Conservation (phyloP, 2,113 vertebrate genomes). For the Tenebrosternarchus preto region DNA sequence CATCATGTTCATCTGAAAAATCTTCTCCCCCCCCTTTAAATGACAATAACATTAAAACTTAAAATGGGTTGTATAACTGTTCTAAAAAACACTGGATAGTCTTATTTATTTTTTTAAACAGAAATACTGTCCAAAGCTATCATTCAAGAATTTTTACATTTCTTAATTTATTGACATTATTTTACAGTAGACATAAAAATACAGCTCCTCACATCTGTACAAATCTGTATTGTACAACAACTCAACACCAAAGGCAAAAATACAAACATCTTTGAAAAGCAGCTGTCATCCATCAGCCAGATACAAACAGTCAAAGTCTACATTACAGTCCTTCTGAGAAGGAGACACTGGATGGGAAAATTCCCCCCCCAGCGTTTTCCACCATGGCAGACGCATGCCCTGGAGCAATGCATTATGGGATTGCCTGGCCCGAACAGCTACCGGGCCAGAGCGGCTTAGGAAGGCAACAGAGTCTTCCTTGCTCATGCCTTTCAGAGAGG, state of each 20-base stretch:
- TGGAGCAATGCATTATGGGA: constrained; percentile 81
- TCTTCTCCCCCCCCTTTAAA: background rate
- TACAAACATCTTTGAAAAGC: background rate
- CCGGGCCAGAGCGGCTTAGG: constrained; percentile 79
- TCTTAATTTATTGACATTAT: too few species aligned
- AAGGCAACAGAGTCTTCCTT: constrained; percentile 75
- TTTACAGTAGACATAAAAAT: too few species aligned
- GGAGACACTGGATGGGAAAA: constrained; percentile 63
- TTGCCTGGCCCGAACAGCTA: constrained; percentile 82
- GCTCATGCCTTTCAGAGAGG: constrained; percentile 74
- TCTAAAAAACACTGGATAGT: too few species aligned
- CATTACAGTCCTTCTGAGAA: constrained; percentile 70
- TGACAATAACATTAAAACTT: background rate
- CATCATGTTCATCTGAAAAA: background rate
- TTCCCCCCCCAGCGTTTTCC: constrained; percentile 84
- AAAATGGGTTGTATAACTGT: background rate
- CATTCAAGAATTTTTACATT: too few species aligned
- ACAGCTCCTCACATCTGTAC: too few species aligned
- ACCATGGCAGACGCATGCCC: constrained; percentile 82
- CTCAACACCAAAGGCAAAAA: background rate
- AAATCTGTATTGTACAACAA: too few species aligned
- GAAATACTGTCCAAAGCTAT: too few species aligned
- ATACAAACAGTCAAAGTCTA: constrained; percentile 80
- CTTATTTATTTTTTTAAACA: too few species aligned
- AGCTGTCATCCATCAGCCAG: constrained; percentile 57